Base-by-base conservation (phyloP, 2,888 invertebrate species). In the Eulithis testata region DNA sequence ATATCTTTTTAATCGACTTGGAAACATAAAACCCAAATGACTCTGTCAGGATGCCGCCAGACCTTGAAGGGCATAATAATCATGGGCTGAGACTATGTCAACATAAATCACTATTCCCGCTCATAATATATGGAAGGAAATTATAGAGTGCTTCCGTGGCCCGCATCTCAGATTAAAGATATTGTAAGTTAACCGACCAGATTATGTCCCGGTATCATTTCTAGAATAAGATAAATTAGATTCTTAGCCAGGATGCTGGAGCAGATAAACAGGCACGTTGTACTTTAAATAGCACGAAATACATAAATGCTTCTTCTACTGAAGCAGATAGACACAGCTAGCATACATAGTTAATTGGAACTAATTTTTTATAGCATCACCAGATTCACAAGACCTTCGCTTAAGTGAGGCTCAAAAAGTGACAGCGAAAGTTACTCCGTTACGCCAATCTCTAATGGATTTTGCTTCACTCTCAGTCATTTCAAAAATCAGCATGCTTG, bases 101-200 rank as follows among this genome's bases (percentile, higher is more conserved):
- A 72, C 77, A 87, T 89, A 90, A 89, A 91, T 89, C 86, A 86
- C 79, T 75, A 71, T 65, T 67, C 70, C 74, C 79, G 80, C 75
- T 76, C 76, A 80, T 81, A 82, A 83, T 82, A 78, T 86, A 82
- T 81, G 81, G 76, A 81, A 85, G 84, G 82, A 86, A 87, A 88
- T 88, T 85, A 86, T 85, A 85, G 78, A 76, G 79, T 82, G 80
- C 86, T 86, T 88, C 88, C 87, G 85, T 84, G 77, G 82, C 91
- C 91, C 88, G 90, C 89, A 91, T 91, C 85, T 82, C 68, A 74
- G 82, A 85, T 83, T 78, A 76, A 72, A 80, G 80, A 84, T 80
- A 78, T 79, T 79, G 73, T 63, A 63, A 79, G 74, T 77, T 77
- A 78, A 80, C 75, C 72, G 71, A 76, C 72, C 74, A 74, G 71